Evolutionary conservation across 2,797 vertebrate species (phyloP).

Genomic region (Leucoraja ocellata): DNA sequence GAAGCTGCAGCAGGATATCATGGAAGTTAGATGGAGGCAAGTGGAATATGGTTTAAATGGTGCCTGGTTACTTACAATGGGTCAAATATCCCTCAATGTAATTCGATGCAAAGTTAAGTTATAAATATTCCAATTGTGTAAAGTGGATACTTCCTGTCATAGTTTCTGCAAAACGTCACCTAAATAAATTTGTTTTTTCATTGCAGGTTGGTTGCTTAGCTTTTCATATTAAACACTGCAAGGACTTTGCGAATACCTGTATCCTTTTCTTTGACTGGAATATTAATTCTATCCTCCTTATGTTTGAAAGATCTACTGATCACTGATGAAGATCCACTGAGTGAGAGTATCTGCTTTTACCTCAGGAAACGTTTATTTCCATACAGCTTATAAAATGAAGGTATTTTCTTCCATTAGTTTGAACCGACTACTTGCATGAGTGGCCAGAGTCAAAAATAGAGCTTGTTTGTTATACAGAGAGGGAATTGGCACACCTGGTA

Average conservation of each 20-base stretch:
- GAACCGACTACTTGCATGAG: background rate
- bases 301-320: background rate
- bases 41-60: too few species aligned
- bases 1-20: too few species aligned
- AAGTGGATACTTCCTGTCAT: background rate
- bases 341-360: background rate
- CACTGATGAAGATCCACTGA: background rate
- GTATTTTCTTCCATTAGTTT: background rate
- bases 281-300: background rate
- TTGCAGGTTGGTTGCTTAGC: conserved; percentile 40
- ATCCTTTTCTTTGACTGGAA: conserved; percentile 39
- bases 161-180: background rate
- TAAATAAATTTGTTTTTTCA: conserved; percentile 1
- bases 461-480: too few species aligned
- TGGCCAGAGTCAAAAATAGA: background rate
- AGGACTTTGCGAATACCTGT: conserved; percentile 41
- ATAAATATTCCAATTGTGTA: background rate
- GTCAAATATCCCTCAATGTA: background rate
- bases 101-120: background rate
- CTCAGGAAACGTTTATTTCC: background rate
- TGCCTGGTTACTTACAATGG: too few species aligned
- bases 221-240: conserved; percentile 41
- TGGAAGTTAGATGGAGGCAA: too few species aligned
- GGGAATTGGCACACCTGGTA: background rate
- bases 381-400: background rate